Base-by-base conservation (phyloP, 2,888 invertebrate species). In the Dynastes hyllus region DNA sequence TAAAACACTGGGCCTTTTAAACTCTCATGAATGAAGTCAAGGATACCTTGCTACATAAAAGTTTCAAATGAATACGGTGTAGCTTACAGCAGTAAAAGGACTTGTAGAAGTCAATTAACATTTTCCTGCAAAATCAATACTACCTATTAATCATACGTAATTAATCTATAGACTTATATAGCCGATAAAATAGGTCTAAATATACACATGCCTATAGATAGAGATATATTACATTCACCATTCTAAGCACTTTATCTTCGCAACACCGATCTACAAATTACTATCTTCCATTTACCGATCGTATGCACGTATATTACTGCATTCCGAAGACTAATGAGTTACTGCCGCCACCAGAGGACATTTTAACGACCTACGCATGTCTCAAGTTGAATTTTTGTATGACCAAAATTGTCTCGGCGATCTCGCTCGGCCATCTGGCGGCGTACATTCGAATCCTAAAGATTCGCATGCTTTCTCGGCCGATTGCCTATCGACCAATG, bases 311-410 rank as follows among this genome's bases (percentile, higher is more conserved):
- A 55, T 22, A 22, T 73, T 27, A 32, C 71, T 73, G 58, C 73
- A 73, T 73, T 73, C 73, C 73, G 8, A 73, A 58, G 55, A 73
- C 58, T 40, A 58, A 40, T 73, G 71, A 71, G 58, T 73, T 73
- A 40, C 16, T 16, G 58, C 73, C 40, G 73, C 73, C 73, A 73
- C 73, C 40, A 73, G 73, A 11, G 58, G 73, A 58, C 71, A 71
- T 71, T 71, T 55, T 71, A 55, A 71, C 16, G 53, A 73, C 58
- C 58, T 73, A 40, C 40, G 58, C 73, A 73, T n/a, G 73, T 58
- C 16, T 58, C 58, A 29, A 51, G 40, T 73, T 16, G 58, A 37
- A 73, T 58, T 73, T 58, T 73, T 73, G 13, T 58, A 32, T 29
- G 73, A 58, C 37, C 58, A 40, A 73, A 73, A 58, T 58, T 53